phyloP scores from a whole-genome alignment of 2,797 vertebrate genomes.

The Mormyrops boulengeri region DNA sequence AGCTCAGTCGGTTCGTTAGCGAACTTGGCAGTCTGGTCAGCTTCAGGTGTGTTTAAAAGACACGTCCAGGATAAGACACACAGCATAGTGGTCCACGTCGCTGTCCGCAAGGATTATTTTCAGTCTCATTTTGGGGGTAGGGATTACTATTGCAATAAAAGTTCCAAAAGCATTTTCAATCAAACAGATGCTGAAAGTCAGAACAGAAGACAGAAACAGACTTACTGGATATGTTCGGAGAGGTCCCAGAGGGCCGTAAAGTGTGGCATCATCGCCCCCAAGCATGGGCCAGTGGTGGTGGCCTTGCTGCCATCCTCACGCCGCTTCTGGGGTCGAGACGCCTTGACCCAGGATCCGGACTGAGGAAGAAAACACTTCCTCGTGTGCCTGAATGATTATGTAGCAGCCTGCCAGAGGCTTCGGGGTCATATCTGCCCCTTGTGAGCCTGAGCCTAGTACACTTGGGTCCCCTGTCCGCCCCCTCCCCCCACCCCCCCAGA shows the following conservation, averaged over 20 bases:
- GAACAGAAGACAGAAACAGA: not conserved
- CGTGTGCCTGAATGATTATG: not conserved
- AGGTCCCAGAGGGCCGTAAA: slow-evolving; percentile 46
- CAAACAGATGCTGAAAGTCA: not conserved
- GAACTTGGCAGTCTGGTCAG: not conserved
- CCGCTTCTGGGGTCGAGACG: slow-evolving; percentile 40
- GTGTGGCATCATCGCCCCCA: slow-evolving; percentile 48
- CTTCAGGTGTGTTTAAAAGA: not conserved
- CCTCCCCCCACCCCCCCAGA: not conserved
- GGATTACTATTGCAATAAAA: not conserved
- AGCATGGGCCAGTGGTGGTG: slow-evolving; percentile 38
- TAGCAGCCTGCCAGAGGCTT: not conserved
- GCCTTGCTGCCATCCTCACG: slow-evolving; percentile 53
- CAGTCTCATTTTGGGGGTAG: not conserved
- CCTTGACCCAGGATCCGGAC: not conserved
- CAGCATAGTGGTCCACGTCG: not conserved
- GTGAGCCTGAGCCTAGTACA: not conserved
- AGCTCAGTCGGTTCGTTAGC: slow-evolving; percentile 11
- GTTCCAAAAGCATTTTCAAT: not conserved
- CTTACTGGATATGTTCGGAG: slow-evolving; percentile 33
- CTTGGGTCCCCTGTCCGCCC: not conserved
- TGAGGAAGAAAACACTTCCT: not conserved
- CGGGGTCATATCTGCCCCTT: not conserved
- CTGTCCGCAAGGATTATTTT: not conserved
- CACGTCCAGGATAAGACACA: not conserved